Evolutionary conservation across 2,888 invertebrate species (phyloP).

Genomic region (Schrankia costaestrigalis): DNA sequence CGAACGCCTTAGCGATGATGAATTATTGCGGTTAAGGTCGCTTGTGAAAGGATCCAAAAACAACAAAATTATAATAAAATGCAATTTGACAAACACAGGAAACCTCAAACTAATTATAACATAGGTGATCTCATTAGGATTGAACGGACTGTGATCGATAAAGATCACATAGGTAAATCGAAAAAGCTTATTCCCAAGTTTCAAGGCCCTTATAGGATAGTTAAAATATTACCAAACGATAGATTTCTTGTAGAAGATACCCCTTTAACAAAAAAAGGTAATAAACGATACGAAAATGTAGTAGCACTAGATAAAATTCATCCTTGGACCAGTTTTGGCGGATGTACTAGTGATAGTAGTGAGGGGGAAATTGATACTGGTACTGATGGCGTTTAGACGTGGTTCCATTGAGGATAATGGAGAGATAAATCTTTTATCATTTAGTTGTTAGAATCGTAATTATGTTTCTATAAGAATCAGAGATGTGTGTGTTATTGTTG

Average conservation of each 20-base stretch:
- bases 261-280: conserved; percentile 1
- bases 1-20: too few relatives aligned
- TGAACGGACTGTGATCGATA: conserved; percentile 2
- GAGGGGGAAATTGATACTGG: not conserved
- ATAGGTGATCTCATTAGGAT: conserved; percentile 1
- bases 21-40: too few relatives aligned
- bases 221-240: conserved; percentile 3
- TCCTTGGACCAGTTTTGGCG: not conserved
- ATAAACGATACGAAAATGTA: not conserved
- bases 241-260: conserved; percentile 3
- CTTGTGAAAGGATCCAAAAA: too few relatives aligned
- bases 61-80: too few relatives aligned
- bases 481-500: too few relatives aligned
- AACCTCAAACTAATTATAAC: too few relatives aligned
- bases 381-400: not conserved
- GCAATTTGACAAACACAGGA: too few relatives aligned
- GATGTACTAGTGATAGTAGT: not conserved
- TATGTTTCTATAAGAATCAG: too few relatives aligned
- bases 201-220: conserved; percentile 3
- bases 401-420: too few relatives aligned
- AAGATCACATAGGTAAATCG: conserved; percentile 1
- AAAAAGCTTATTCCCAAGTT: conserved; percentile 2
- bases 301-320: not conserved
- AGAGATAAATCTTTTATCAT: too few relatives aligned
- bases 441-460: too few relatives aligned